Percentiles rank a stretch among this genome's conserved stretches.
Evolutionary conservation across 2,888 invertebrate species (phyloP).

Genomic region (Nebria brevicollis): DNA sequence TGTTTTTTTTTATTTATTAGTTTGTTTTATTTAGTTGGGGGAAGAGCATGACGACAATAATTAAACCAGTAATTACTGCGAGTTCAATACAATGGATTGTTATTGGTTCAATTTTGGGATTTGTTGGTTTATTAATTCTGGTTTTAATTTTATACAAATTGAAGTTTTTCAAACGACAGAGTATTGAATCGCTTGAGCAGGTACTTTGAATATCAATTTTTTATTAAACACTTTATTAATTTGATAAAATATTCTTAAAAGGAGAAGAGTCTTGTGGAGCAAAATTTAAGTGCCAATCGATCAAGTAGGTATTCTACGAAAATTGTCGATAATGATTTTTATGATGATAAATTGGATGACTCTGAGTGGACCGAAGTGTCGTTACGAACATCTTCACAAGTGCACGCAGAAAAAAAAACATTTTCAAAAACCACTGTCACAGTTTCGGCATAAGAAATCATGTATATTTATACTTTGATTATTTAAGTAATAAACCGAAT

Average conservation of each 20-base stretch:
- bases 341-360: background rate
- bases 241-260: too few species aligned
- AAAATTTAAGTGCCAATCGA: background rate
- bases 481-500: too few species aligned
- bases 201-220: background rate
- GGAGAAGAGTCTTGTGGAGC: background rate
- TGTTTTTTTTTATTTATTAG: background rate
- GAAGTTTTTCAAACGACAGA: background rate
- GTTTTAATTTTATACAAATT: background rate
- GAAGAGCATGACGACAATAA: background rate
- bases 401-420: too few species aligned
- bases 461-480: too few species aligned
- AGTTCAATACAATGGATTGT: background rate
- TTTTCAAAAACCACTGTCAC: too few species aligned
- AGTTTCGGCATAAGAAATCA: too few species aligned
- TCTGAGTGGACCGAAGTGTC: background rate
- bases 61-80: background rate
- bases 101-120: background rate
- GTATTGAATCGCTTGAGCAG: background rate
- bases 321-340: background rate
- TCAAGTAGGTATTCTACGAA: background rate
- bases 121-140: background rate
- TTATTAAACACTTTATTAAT: too few species aligned
- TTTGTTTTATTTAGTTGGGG: background rate
- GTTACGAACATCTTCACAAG: too few species aligned